A percentile compares a stretch with the other conserved stretches of the same genome.
These are phyloP conservation scores for Ephestia elutella DNA, from an alignment of 1,140 invertebrate genomes.

Conservation along the genomic window DNA sequence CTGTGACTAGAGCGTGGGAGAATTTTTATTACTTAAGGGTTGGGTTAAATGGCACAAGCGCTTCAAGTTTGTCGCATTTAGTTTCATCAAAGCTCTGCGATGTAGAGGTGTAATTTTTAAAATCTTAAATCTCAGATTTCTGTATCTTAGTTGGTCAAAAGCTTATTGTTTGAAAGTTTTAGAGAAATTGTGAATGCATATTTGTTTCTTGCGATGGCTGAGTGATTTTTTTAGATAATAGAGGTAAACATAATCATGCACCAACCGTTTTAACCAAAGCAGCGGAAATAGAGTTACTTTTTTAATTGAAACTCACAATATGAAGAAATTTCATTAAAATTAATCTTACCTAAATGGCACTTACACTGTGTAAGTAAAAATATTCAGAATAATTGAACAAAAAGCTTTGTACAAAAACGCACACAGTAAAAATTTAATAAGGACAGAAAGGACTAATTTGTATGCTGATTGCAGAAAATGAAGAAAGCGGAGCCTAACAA, in stretches of 20 bases:
- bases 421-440: constrained; percentile 4
- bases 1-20: background rate
- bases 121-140: no score
- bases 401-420: background rate
- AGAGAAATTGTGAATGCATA: no score
- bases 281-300: no score
- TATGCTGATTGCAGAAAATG: background rate
- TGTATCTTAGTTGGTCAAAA: no score
- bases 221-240: no score
- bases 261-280: no score
- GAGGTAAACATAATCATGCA: no score
- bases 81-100: background rate
- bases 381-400: background rate
- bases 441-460: background rate
- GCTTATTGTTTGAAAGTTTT: no score
- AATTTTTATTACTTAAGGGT: constrained; percentile 4
- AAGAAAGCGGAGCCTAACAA: background rate
- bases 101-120: no score
- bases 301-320: no score
- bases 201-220: no score
- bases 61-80: background rate
- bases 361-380: background rate
- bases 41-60: background rate
- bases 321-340: background rate
- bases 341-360: background rate